Evolutionary conservation across 1,140 invertebrate species (phyloP), one percentile per base, ranked within the genome.

Genomic region (Gryllus bimaculatus): DNA sequence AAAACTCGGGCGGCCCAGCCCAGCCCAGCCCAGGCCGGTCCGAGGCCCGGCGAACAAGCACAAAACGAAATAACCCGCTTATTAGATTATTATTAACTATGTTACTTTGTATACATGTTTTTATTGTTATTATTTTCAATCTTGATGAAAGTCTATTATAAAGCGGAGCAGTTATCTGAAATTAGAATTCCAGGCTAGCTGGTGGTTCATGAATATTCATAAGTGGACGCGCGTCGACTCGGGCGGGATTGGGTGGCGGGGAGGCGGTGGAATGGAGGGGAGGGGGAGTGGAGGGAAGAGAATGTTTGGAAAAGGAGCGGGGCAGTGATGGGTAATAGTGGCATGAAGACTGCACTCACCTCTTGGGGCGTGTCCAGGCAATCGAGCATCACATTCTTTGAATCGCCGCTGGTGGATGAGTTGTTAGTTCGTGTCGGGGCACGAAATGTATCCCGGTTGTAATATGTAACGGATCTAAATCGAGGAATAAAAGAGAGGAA

Each of bases 31-130:
- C 10, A 66, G 54, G 54, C 18, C 54, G 54, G 54, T 66, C 54
- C 54, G 54, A 7, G 54, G 0, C 54, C 10, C 1, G 48, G 48
- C 47, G 48, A 77, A 77, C 13, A 77, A 15, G 76, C 39, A 77
- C 76, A 77, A 48, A 47, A 77, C 48, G 21, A 77, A 77, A n/a
- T 49, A 47, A 26, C 78, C 73, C 21, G 20, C 66, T 78, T 78
- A 78, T 78, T 78, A 78, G 78, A 78, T 78, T 78, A 78, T 78
- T 78, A 78, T 78, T 78, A 78, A 78, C 54, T 73, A 39, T 49
- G 20, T 49, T n/a, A 78, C 26, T 78, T 74, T 47, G 47, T 77
- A 77, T 47, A 77, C 48, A 49, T 48, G 48, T 49, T 20, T 48
- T 75, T 1, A 20, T 78, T 73, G 20, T 73, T 26, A 13, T 78